Conservation (phyloP, 2,797 vertebrate species). For the Apodemus agrarius region DNA sequence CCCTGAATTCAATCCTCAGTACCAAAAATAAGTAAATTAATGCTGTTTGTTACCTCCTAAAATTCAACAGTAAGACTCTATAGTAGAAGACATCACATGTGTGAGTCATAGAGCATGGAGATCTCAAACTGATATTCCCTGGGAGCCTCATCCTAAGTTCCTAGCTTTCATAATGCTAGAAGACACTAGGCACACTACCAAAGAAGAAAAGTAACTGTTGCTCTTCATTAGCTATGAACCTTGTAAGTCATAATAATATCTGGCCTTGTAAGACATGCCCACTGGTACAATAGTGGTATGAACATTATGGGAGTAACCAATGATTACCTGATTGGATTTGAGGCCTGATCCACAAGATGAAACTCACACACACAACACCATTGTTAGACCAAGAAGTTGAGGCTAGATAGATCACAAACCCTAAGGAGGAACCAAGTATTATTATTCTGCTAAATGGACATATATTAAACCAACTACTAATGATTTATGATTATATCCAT, state of each 20-base stretch:
- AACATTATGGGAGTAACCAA: neutral
- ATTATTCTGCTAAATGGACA: neutral
- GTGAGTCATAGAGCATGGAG: neutral
- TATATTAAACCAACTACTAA: neutral
- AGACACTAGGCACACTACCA: neutral
- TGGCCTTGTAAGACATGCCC: neutral
- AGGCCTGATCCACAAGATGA: neutral
- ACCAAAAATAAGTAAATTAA: neutral
- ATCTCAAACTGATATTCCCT: neutral
- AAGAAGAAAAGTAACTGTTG: neutral
- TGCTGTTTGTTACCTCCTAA: neutral
- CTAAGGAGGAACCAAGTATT: neutral
- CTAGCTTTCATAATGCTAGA: neutral
- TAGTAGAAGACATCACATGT: neutral
- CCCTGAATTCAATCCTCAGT: neutral
- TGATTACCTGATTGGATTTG: neutral
- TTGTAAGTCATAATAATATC: neutral
- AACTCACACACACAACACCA: neutral
- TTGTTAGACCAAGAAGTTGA: neutral
- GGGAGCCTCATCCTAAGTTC: neutral
- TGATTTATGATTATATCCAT: neutral
- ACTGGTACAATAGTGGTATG: neutral
- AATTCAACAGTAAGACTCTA: neutral
- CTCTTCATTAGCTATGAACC: neutral
- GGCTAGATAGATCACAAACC: neutral